Evolutionary conservation across 2,113 vertebrate species (phyloP), one percentile per base, ranked within the genome.

Genomic region (Polyodon spathula): DNA sequence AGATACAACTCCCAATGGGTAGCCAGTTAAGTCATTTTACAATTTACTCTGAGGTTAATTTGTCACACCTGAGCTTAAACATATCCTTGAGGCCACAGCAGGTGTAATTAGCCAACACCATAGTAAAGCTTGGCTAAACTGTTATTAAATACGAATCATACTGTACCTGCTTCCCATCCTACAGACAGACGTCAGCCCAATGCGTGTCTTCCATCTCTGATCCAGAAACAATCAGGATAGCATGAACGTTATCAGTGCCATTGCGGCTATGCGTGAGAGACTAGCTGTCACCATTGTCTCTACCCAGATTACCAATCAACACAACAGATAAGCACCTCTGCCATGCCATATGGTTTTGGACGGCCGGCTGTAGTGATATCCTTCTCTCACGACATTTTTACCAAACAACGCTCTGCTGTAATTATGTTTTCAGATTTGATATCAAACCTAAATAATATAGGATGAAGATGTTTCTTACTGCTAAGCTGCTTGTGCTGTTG

Each of bases 311-410:
- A 8, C 5, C 50, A 7, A 8, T 8, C 42, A 27, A n/a, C 6
- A n/a, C 6, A 8, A n/a, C 27, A 51, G 15, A 42, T 7, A 9
- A 38, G 10, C 40, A 38, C 8, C n/a, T 8, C 48, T 15, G 10
- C 17, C n/a, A 11, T 27, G 16, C 53, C 7, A 44, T 44, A 12
- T 7, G 43, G 43, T 44, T n/a, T 44, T 56, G 27, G 12, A 61
- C 41, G 15, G 8, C 15, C 12, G 38, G n/a, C 5, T 37, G 54
- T 27, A 50, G 48, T 55, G 8, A 60, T 38, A 10, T 42, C 8
- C 58, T 60, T 56, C 60, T 65, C 53, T 14, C 52, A 27, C 53
- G 38, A 14, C 6, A 37, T 48, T 11, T 37, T 55, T 59, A 59
- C 43, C 11, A 60, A 39, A 41, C 40, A 61, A 56, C 37, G 16